These are phyloP conservation scores for Pachypeltis micranthus DNA, from an alignment of 1,140 invertebrate genomes.

Conservation along the genomic window DNA sequence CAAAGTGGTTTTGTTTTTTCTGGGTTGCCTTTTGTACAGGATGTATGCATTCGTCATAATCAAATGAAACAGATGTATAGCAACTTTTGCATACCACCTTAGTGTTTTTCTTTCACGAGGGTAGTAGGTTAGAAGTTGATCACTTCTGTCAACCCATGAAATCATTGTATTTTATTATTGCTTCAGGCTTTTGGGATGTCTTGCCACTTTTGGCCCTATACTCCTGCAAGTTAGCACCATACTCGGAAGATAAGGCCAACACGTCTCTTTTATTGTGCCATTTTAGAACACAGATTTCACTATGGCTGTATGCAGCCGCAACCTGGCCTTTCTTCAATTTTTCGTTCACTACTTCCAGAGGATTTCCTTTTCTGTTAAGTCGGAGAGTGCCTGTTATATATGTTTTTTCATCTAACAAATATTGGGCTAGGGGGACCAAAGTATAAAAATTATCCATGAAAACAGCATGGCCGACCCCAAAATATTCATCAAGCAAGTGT, in stretches of 20 bases:
- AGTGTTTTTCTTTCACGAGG: conserved; percentile 21
- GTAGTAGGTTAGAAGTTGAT: conserved; percentile 22
- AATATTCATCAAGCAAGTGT: conserved; percentile 21
- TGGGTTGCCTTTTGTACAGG: neutral
- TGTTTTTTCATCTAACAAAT: neutral
- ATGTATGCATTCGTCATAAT: conserved; percentile 16
- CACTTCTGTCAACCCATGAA: conserved; percentile 22
- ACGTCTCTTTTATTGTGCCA: conserved; percentile 11
- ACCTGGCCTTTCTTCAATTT: conserved; percentile 10
- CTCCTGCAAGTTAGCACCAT: neutral
- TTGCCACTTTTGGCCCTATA: conserved; percentile 6
- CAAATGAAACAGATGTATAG: conserved; percentile 21
- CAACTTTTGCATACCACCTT: conserved; percentile 23
- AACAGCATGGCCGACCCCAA: conserved; percentile 23
- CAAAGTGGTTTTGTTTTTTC: conserved; percentile 9
- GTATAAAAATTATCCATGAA: conserved; percentile 17
- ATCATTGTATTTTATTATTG: conserved; percentile 22
- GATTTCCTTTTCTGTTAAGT: conserved; percentile 8
- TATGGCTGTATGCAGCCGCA: neutral
- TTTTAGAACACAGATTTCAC: conserved; percentile 12
- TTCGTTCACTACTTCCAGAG: neutral
- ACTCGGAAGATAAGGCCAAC: conserved; percentile 6
- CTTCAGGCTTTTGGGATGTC: conserved; percentile 12
- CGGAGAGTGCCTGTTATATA: conserved; percentile 9
- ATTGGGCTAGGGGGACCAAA: neutral